Base-by-base conservation (phyloP, 2,113 vertebrate species). In the Cyprinodon variegatus region DNA sequence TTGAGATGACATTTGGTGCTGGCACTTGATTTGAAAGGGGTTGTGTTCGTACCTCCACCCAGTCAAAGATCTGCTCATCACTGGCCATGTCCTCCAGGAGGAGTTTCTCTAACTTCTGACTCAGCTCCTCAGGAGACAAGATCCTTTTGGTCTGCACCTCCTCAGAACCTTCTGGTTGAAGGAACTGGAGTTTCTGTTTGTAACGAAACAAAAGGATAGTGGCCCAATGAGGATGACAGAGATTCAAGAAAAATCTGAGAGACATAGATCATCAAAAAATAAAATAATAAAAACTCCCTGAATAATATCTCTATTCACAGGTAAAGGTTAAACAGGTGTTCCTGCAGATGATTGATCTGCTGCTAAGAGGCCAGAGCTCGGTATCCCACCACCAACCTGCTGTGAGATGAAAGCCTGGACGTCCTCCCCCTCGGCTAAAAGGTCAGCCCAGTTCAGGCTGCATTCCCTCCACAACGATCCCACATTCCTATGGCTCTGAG, bases 21-120 rank as follows among this genome's bases (percentile, higher is more conserved):
- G 50, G 50, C n/a, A 20, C 62, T 37, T 38, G 29, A 48, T 2
- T 4, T 67, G 43, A n/a, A 39, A 43, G 59, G 41, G 48, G 70
- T 43, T 53, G 37, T 41, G 13, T 14, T 61, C 84, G 11, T 90
- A 99, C 98, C 96, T 99, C 98, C 71, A 99, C 96, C 98, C 98
- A 99, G 87, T 99, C 98, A 91, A 99, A 99, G 92, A 99, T 99
- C 86, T 97, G 96, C 90, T 99, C 98, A 10, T 99, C 97, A 14
- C 94, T 97, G 11, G 96, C 96, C 93, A 96, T 96, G 78, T 99
- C 97, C 89, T 98, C 96, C 66, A 96, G 93, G 59, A 99, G 95
- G 85, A 99, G 96, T 83, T 93, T 96, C 81, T 99, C 97, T 20
- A 99, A 94, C 86, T 96, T 96, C 73, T 83, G 95, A 88, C 92